These are phyloP conservation scores for Nephila pilipes DNA, from an alignment of 1,140 invertebrate species.

Conservation along the genomic window DNA sequence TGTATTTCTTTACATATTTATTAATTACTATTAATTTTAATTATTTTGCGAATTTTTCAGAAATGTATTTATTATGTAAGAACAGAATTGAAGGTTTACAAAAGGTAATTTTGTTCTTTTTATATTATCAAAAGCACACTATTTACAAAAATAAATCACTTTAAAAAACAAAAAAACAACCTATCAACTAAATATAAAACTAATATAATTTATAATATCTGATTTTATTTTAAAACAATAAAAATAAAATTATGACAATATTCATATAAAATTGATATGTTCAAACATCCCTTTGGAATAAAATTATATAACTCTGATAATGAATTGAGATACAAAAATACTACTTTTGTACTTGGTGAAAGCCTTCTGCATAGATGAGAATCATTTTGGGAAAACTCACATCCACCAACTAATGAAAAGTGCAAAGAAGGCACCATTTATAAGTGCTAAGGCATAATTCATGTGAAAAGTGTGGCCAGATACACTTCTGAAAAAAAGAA, in stretches of 20 bases:
- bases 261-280: background rate
- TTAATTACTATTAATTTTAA: too few species aligned
- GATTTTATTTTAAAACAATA: background rate
- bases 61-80: too few species aligned
- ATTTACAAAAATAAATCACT: background rate
- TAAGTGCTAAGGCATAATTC: slow-evolving; percentile 42
- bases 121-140: background rate
- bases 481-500: slow-evolving; percentile 30
- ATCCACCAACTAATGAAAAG: slow-evolving; percentile 59
- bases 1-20: too few species aligned
- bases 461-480: slow-evolving; percentile 40
- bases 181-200: background rate
- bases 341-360: slow-evolving; percentile 15
- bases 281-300: slow-evolving; percentile 20
- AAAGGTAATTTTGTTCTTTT: too few species aligned
- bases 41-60: too few species aligned
- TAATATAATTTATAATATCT: background rate
- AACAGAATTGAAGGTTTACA: too few species aligned
- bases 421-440: slow-evolving; percentile 43
- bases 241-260: background rate
- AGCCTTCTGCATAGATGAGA: background rate
- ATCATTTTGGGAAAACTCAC: background rate
- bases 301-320: background rate
- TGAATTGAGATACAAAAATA: background rate
- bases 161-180: background rate